These are phyloP conservation scores for Choristoneura rosaceana DNA, from an alignment of 2,888 invertebrate genomes.

Conservation along the genomic window DNA sequence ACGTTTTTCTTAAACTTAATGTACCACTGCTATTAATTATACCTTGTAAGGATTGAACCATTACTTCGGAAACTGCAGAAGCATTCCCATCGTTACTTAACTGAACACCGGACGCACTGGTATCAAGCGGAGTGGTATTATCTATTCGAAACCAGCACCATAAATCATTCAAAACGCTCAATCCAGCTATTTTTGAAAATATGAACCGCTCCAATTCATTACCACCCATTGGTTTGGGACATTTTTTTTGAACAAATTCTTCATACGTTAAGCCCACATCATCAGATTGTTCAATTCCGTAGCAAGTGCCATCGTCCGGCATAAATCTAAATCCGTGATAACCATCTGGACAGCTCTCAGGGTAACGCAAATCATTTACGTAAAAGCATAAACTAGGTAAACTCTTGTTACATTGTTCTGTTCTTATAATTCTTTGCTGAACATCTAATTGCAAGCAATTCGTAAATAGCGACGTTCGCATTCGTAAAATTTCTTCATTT, in stretches of 20 bases:
- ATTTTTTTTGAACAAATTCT: conserved; percentile 60
- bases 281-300: conserved; percentile 66
- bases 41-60: conserved; percentile 50
- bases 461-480: conserved; percentile 56
- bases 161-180: conserved; percentile 53
- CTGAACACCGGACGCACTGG: background rate
- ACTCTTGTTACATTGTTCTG: conserved; percentile 62
- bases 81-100: background rate
- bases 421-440: conserved; percentile 54
- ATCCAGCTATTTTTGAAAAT: conserved; percentile 67
- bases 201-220: conserved; percentile 62
- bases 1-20: conserved; percentile 57
- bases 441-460: conserved; percentile 71
- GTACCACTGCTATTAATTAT: conserved; percentile 68
- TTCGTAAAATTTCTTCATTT: conserved; percentile 49
- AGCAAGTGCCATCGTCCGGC: conserved; percentile 67
- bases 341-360: conserved; percentile 69
- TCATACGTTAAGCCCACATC: conserved; percentile 58
- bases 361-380: conserved; percentile 66
- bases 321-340: conserved; percentile 71
- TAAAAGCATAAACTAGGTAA: conserved; percentile 76
- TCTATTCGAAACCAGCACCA: conserved; percentile 72
- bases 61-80: background rate
- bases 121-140: conserved; percentile 14
- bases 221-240: conserved; percentile 64